Evolutionary conservation across 64 coral and sea anemone genomes (phyloP), one percentile per base, ranked within the genome.

Genomic region (Exaiptasia diaphana): DNA sequence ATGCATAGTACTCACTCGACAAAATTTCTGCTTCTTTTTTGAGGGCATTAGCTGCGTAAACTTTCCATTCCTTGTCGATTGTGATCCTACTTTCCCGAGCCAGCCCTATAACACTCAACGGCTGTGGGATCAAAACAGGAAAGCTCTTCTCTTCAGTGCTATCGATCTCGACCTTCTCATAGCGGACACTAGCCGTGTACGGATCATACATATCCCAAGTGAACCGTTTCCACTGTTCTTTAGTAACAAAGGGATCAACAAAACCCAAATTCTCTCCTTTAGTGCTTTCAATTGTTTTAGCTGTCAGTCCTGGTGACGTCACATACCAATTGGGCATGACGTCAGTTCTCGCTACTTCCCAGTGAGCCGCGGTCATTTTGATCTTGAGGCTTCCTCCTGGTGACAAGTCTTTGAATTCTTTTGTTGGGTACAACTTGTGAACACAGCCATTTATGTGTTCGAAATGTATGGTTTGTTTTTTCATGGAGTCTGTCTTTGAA

Each of bases 301-400:
- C 43, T 30, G 76, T 17, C 24, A 93, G n/a, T 1, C 85, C 85
- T 3, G 0, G 21, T 0, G 58, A 78, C 25, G 78, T 4, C 21
- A 93, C 17, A 53, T 77, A 93, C 83, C 83, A 93, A 34, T 88
- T 93, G 0, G 90, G 90, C 90, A 93, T 93, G 30, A 88, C 44
- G 53, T 93, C 90, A 0, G 90, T 93, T 37, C 75, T 82, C 4
- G 90, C 69, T 43, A 88, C 78, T 9, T 75, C 73, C 28, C 48
- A 44, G 10, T 64, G 11, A 24, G 60, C 13, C 4, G 75, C 74
- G 3, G 30, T 49, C 2, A 92, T 34, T 34, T 73, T 24, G 12
- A 92, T 35, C 35, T 78, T 17, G 8, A 65, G 5, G 29, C 37
- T 57, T 14, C 62, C 14, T 11, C 35, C 41, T 1, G 81, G 50